Conservation (phyloP, 2,113 vertebrate species). For the Ctenomys sociabilis region DNA sequence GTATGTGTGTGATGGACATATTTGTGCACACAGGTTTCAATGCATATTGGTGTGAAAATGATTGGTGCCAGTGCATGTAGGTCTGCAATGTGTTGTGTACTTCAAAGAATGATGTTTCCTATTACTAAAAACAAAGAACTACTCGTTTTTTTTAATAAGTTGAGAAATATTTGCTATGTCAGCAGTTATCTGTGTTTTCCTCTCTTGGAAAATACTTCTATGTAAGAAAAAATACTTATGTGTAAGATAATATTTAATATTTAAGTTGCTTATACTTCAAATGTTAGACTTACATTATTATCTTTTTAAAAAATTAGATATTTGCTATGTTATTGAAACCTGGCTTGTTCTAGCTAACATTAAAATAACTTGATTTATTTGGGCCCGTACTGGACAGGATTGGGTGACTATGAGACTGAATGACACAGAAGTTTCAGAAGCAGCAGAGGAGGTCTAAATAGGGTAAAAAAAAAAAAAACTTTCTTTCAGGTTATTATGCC, state of each 20-base stretch:
- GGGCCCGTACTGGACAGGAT: neutral
- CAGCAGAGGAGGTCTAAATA: neutral
- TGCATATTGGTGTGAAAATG: neutral
- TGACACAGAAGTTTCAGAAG: neutral
- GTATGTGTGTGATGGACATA: fast-evolving
- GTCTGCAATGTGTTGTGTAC: neutral
- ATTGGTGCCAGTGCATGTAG: neutral
- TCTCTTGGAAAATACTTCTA: fast-evolving
- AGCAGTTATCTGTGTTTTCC: neutral
- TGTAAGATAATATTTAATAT: neutral
- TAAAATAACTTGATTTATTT: neutral
- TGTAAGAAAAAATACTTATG: neutral
- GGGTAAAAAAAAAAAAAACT: no score
- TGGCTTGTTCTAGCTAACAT: neutral
- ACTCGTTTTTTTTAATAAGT: neutral
- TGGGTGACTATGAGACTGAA: neutral
- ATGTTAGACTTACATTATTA: neutral
- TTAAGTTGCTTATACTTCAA: neutral
- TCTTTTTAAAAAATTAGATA: neutral
- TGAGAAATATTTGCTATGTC: neutral
- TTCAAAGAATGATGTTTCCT: neutral
- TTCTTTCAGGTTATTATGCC: neutral
- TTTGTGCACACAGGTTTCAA: neutral
- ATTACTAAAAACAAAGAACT: neutral
- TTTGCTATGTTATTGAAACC: neutral